Conservation (phyloP, 2,113 vertebrate genomes). For the Muntiacus reevesi region DNA sequence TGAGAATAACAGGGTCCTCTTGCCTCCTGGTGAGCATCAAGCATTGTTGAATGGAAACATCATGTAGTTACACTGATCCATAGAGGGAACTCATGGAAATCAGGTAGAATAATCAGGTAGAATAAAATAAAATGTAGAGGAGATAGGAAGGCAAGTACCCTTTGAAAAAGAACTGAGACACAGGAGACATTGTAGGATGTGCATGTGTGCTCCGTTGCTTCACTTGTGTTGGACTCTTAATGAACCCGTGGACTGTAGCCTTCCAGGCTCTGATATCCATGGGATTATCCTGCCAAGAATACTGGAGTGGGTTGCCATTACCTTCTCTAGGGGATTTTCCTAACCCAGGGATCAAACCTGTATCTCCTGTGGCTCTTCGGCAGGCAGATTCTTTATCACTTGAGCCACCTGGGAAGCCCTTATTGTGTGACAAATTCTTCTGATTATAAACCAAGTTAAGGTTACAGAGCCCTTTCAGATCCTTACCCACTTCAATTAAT, state of each 20-base stretch:
- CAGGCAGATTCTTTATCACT: background rate
- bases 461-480: background rate
- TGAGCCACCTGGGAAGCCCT: background rate
- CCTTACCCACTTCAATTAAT: background rate
- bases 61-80: background rate
- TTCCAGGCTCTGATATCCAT: background rate
- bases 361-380: background rate
- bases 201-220: background rate
- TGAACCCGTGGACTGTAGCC: background rate
- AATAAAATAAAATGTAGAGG: background rate
- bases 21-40: background rate
- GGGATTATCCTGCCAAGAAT: background rate
- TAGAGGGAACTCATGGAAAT: background rate
- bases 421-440: background rate
- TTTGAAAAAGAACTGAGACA: background rate
- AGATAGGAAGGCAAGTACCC: background rate
- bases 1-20: background rate
- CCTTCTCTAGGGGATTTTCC: background rate
- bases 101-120: background rate
- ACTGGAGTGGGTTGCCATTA: background rate
- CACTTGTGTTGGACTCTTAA: background rate
- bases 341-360: background rate
- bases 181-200: background rate
- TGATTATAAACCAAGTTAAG: background rate
- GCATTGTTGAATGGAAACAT: background rate